Evolutionary conservation across 2,797 vertebrate species (phyloP).

Genomic region (Pampus argenteus): DNA sequence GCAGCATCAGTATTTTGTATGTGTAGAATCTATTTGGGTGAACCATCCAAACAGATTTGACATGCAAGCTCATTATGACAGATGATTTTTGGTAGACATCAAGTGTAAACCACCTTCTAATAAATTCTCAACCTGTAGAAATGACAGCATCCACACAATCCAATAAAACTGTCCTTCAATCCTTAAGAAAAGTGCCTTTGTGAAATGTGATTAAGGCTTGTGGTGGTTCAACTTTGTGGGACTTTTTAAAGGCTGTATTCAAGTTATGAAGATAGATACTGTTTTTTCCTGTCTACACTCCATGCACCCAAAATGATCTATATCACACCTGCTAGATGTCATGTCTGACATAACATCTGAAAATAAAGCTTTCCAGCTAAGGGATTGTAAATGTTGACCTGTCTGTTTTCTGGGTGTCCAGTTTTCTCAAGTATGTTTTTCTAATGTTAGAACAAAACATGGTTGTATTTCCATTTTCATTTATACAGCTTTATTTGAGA

Average conservation of each 20-base stretch:
- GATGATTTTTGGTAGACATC: not conserved
- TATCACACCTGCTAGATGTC: not conserved
- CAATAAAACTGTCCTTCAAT: not conserved
- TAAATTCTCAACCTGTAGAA: not conserved
- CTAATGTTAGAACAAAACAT: too few relatives aligned
- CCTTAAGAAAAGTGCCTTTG: not conserved
- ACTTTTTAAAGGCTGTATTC: not conserved
- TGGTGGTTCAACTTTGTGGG: not conserved
- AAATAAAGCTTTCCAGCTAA: not conserved
- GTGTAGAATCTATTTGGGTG: conserved; percentile 1
- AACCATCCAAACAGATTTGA: conserved; percentile 10
- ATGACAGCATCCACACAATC: not conserved
- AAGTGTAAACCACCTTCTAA: conserved; percentile 3
- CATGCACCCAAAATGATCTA: not conserved
- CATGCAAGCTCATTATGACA: conserved; percentile 10
- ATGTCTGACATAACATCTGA: not conserved
- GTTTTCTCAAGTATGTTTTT: not conserved
- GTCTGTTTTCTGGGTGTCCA: not conserved
- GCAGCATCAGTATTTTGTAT: conserved; percentile 14
- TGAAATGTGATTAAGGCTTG: not conserved
- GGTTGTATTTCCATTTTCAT: not conserved
- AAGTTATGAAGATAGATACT: too few relatives aligned
- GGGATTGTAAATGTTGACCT: not conserved
- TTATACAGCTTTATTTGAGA: not conserved
- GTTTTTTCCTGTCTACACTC: not conserved